Base-by-base conservation (phyloP, 2,888 invertebrate species). In the Drosophila greeni region DNA sequence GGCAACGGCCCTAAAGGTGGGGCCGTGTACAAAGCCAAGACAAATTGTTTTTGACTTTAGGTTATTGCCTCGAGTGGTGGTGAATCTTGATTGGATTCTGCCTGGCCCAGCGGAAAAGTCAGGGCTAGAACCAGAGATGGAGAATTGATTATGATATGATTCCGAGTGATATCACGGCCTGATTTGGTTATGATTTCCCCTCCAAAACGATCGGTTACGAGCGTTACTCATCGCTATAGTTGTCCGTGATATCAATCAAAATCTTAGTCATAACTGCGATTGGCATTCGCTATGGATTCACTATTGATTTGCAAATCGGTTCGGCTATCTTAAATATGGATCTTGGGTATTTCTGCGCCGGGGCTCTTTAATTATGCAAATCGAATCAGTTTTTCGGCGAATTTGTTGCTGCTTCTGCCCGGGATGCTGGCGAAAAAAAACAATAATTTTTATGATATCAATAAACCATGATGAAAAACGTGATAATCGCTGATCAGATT, bases 401-500 rank as follows among this genome's bases (percentile, higher is more conserved):
- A 34, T 66, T 75, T 75, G 74, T 76, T 82, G 80, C 74, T 82
- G 58, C 48, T 26, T 40, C n/a, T 40, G 70, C 57, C 34, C 20
- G 18, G 9, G 31, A 67, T 61, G 29, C 16, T 60, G 47, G 62
- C 64, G 37, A 60, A 60, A 59, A 60, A 85, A 85, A 75, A 83
- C 79, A 73, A 80, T 80, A 66, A 85, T 85, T 81, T 79, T 85
- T 80, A 80, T 85, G 85, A 69, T 82, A 85, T 80, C 84, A 85
- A 84, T 80, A 84, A 84, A 82, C 82, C 80, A 84, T 84, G 81
- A 76, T 82, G 84, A 74, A 85, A 66, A 82, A 84, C 85, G 81
- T 82, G 85, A 82, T 82, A 82, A 82, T 82, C 75, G 70, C 81
- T 85, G 81, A 84, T 76, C 77, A 82, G 82, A 84, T 82, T 85